Conservation (phyloP, 2,888 invertebrate species). For the Drosophila quinaria region DNA sequence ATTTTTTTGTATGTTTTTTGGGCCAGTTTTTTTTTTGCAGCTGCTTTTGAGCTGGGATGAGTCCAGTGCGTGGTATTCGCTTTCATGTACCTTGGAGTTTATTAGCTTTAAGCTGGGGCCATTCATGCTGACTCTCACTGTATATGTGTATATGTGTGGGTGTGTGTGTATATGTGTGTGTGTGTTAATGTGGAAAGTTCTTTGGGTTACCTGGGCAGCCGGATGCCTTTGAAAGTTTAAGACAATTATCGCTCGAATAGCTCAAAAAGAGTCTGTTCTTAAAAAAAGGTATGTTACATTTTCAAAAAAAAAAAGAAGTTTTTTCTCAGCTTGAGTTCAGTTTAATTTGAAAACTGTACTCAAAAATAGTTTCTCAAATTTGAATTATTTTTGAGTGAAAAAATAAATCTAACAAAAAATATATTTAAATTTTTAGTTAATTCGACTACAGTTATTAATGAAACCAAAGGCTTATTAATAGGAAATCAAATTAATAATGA, state of each 20-base stretch:
- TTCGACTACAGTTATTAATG: no score
- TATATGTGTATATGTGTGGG: not conserved
- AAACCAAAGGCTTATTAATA: no score
- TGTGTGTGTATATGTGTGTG: constrained; percentile 6
- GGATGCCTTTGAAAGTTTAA: constrained; percentile 52
- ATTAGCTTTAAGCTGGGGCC: constrained; percentile 71
- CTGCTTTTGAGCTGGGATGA: constrained; percentile 53
- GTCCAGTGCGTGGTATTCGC: constrained; percentile 68
- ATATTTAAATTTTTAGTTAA: no score
- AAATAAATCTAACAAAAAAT: no score
- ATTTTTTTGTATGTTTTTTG: constrained; percentile 3
- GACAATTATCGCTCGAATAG: constrained; percentile 46
- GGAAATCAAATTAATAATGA: no score
- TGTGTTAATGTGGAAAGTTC: constrained; percentile 34
- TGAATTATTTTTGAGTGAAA: not conserved
- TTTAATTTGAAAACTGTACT: not conserved
- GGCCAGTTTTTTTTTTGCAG: constrained; percentile 9
- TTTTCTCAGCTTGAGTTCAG: not conserved
- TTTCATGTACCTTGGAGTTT: constrained; percentile 73
- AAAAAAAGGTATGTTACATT: not conserved
- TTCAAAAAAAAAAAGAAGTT: not conserved
- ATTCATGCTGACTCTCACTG: constrained; percentile 6
- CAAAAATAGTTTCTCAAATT: not conserved
- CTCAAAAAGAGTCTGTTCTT: constrained; percentile 1
- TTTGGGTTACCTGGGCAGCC: constrained; percentile 61